Evolutionary conservation across 2,797 vertebrate species (phyloP), one percentile per base, ranked within the genome.

Genomic region (Tympanoctomys barrerae): DNA sequence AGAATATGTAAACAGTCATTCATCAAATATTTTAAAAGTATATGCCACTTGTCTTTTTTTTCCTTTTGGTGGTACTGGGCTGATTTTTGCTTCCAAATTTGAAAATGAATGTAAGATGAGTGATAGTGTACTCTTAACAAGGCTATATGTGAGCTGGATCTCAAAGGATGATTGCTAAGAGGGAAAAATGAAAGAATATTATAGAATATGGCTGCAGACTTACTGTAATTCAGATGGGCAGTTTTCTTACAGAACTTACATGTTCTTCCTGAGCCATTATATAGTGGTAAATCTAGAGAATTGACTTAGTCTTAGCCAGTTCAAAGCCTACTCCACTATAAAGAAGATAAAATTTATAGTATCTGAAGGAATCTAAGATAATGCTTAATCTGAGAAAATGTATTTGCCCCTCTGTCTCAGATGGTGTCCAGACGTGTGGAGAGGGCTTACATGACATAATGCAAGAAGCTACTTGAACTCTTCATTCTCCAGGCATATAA

Each of bases 391-490:
- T 89, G 36, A 85, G 33, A 85, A 80, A 54, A 42, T 64, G 18
- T 28, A 71, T 89, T 78, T 54, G 89, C 22, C 26, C 61, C 61
- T 93, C 75, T 89, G 24, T 90, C 24, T 96, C 75, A 85, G 81
- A 89, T 91, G 84, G 39, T 79, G 31, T 91, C 86, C 24, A 84
- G 26, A 49, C 87, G 11, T 21, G 64, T 66, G 62, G 62, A 70
- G 28, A 36, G 36, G 57, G n/a, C n/a, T 52, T 87, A 84, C 1
- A 22, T 91, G 80, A 87, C 36, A 24, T 11, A 83, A 7, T 61
- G 66, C 18, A 42, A 94, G 57, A 46, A 71, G 19, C 18, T 46
- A 75, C n/a, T 42, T 73, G 22, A 61, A 49, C 8, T 82, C 61
- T 71, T 77, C 8, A 31, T 88, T 90, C 59, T 89, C 80, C 80